A percentile compares a stretch with the other conserved stretches of the same genome.
Conservation (phyloP, 2,113 vertebrate species). For the Oplegnathus fasciatus region DNA sequence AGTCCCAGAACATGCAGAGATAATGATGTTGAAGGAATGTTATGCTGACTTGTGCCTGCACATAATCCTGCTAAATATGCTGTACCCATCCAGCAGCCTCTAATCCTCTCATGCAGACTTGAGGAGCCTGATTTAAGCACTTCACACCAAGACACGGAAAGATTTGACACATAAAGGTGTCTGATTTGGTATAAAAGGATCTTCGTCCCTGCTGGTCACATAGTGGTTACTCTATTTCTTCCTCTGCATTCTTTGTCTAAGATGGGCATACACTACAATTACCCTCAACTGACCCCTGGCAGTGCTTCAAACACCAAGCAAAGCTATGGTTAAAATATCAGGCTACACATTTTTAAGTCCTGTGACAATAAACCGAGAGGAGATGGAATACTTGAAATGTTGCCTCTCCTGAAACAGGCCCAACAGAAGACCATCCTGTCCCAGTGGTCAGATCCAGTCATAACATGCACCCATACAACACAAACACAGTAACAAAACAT, state of each 20-base stretch:
- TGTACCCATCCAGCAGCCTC: constrained; percentile 62
- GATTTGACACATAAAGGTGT: constrained; percentile 37
- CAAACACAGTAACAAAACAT: constrained; percentile 68
- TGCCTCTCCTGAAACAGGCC: constrained; percentile 27
- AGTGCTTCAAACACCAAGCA: constrained; percentile 24
- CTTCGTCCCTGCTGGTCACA: constrained; percentile 17
- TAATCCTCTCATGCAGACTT: constrained; percentile 67
- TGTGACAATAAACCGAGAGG: constrained; percentile 68
- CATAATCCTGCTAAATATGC: constrained; percentile 80
- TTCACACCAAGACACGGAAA: constrained; percentile 59
- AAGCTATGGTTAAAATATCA: constrained; percentile 69
- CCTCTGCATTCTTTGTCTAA: constrained; percentile 42
- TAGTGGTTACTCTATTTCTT: constrained; percentile 52
- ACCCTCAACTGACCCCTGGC: constrained; percentile 58
- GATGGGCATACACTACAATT: constrained; percentile 46
- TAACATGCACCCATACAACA: constrained; percentile 60
- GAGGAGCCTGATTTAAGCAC: constrained; percentile 51
- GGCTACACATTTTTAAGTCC: constrained; percentile 56
- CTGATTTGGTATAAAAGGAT: constrained; percentile 25
- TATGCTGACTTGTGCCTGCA: constrained; percentile 64
- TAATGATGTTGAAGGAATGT: constrained; percentile 72
- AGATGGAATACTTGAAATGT: constrained; percentile 60
- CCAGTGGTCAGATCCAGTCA: constrained; percentile 63
- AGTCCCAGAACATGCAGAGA: constrained; percentile 59
- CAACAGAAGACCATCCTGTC: constrained; percentile 33